Percentiles rank a stretch among this genome's conserved stretches.
These are phyloP conservation scores for Troglohyphantes excavatus DNA, from an alignment of 2,888 invertebrate species.

Conservation along the genomic window DNA sequence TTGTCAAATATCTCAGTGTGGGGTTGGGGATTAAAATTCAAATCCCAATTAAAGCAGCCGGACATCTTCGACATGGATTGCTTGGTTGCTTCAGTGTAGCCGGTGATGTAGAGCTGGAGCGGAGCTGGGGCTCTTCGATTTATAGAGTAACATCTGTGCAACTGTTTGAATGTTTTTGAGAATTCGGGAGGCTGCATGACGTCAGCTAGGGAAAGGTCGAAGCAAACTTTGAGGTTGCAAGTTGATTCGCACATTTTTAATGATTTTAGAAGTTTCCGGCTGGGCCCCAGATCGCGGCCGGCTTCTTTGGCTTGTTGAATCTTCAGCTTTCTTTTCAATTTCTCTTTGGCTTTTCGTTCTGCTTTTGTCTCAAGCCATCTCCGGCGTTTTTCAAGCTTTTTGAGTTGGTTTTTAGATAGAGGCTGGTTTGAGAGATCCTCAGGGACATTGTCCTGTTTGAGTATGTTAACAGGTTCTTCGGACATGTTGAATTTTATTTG, in stretches of 20 bases:
- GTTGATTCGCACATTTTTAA: conserved; percentile 87
- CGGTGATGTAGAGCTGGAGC: conserved; percentile 89
- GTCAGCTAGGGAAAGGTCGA: conserved; percentile 95
- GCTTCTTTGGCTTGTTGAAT: conserved; percentile 87
- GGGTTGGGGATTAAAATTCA: conserved; percentile 87
- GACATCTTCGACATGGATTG: conserved; percentile 90
- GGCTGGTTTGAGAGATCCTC: conserved; percentile 20
- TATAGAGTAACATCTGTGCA: conserved; percentile 93
- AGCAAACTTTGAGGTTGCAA: conserved; percentile 88
- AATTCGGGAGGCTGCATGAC: conserved; percentile 90
- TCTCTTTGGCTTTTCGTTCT: conserved; percentile 88
- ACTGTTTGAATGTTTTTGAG: conserved; percentile 93
- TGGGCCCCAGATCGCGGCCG: conserved; percentile 84
- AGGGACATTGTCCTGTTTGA: neutral
- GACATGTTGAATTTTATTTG: neutral
- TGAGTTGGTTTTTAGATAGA: conserved; percentile 86
- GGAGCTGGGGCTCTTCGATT: conserved; percentile 92
- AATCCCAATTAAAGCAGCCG: conserved; percentile 96
- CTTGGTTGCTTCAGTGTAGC: conserved; percentile 89
- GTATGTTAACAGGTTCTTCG: neutral
- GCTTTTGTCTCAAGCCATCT: conserved; percentile 89
- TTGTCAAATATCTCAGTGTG: conserved; percentile 89
- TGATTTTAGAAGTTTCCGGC: conserved; percentile 90
- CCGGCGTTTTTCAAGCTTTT: conserved; percentile 87
- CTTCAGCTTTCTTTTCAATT: conserved; percentile 88